phyloP scores from a whole-genome alignment of 2,797 vertebrate genomes.

The Malurus leucopterus region DNA sequence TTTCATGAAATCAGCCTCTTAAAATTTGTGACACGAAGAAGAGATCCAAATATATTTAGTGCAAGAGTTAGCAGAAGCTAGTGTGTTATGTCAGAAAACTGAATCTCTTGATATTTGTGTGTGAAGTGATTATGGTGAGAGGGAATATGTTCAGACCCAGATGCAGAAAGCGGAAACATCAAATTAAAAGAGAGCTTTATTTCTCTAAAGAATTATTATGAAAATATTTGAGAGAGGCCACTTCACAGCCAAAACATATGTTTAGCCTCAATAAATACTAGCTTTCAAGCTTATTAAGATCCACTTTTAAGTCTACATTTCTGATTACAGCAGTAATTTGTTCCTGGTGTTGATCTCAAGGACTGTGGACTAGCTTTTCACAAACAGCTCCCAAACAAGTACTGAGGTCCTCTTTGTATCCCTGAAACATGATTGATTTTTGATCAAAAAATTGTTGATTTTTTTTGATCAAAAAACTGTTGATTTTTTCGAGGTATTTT shows the following conservation, averaged over 20 bases:
- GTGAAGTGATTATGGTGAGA: conserved; percentile 43
- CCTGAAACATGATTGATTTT: not conserved
- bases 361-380: not conserved
- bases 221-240: conserved; percentile 16
- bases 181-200: not conserved
- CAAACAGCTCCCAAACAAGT: not conserved
- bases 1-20: conserved; percentile 25
- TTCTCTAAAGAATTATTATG: conserved; percentile 36
- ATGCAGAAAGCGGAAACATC: conserved; percentile 27
- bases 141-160: conserved; percentile 44
- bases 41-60: conserved; percentile 47
- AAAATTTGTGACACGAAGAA: conserved; percentile 15
- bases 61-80: conserved; percentile 39
- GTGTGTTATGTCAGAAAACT: conserved; percentile 43
- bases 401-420: not conserved
- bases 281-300: conserved; percentile 13
- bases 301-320: conserved; percentile 3
- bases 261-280: conserved; percentile 9
- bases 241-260: conserved; percentile 23
- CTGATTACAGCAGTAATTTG: conserved; percentile 22
- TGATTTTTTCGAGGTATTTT: not conserved
- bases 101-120: conserved; percentile 52
- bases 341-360: not conserved
- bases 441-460: no score
- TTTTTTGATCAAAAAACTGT: no score